phyloP scores from a whole-genome alignment of 2,888 invertebrate genomes.

The Erebia epiphron region DNA sequence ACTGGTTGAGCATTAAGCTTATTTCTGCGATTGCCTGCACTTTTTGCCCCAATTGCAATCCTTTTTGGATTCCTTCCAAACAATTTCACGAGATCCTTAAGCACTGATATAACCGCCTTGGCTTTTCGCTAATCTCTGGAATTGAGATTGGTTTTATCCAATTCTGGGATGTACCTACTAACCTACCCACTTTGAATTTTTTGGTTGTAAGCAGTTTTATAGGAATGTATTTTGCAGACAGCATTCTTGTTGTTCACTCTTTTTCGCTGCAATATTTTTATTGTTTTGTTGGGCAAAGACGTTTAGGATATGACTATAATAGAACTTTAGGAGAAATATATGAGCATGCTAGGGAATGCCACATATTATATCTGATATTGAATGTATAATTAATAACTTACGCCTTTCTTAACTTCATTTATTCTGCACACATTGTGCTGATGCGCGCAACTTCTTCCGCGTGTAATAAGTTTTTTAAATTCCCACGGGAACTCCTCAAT shows the following conservation, averaged over 20 bases:
- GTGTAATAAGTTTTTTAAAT: no score
- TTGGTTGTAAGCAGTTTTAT: constrained; percentile 15
- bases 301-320: no score
- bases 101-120: constrained; percentile 37
- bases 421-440: no score
- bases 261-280: neutral
- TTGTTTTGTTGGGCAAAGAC: no score
- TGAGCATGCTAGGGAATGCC: no score
- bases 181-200: constrained; percentile 23
- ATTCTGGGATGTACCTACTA: constrained; percentile 23
- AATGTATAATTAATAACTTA: no score
- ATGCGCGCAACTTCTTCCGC: no score
- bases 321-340: no score
- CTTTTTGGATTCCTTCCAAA: constrained; percentile 40
- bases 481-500: no score
- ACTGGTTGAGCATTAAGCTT: constrained; percentile 21
- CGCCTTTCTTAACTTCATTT: no score
- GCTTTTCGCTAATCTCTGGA: constrained; percentile 36
- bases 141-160: constrained; percentile 34
- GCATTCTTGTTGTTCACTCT: no score
- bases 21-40: constrained; percentile 32
- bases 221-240: neutral
- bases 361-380: no score
- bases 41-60: constrained; percentile 32
- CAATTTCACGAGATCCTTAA: constrained; percentile 38